Conservation (phyloP, 2,888 invertebrate genomes). For the Camptogramma bilineatum region DNA sequence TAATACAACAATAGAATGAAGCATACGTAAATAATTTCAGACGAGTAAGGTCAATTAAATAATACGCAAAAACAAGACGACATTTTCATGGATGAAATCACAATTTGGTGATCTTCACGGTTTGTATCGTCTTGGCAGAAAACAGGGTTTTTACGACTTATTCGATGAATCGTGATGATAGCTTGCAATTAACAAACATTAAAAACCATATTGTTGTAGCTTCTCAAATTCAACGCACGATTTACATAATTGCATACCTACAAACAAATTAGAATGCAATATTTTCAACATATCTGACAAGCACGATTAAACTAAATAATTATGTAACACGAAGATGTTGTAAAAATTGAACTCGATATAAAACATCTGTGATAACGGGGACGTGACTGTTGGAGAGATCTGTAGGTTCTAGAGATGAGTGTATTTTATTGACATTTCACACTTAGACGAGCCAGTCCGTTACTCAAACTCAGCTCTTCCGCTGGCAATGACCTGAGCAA, state of each 20-base stretch:
- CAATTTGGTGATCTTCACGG: slow-evolving; percentile 50
- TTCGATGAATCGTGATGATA: slow-evolving; percentile 27
- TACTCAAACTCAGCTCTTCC: slow-evolving; percentile 67
- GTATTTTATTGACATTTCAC: slow-evolving; percentile 67
- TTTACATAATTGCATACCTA: slow-evolving; percentile 40
- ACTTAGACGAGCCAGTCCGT: slow-evolving; percentile 63
- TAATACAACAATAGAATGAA: slow-evolving; percentile 61
- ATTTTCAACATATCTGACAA: slow-evolving; percentile 39
- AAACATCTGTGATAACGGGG: slow-evolving; percentile 31
- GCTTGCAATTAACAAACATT: slow-evolving; percentile 38
- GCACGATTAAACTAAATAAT: slow-evolving; percentile 31
- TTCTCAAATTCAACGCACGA: slow-evolving; percentile 39
- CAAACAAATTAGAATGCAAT: slow-evolving; percentile 39
- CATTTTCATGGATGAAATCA: slow-evolving; percentile 46
- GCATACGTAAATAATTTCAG: slow-evolving; percentile 60
- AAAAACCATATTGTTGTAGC: slow-evolving; percentile 20
- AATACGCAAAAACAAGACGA: slow-evolving; percentile 45
- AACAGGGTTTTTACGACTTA: slow-evolving; percentile 33
- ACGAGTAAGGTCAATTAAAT: slow-evolving; percentile 62
- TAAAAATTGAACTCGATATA: slow-evolving; percentile 37
- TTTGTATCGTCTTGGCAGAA: slow-evolving; percentile 26
- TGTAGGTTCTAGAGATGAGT: slow-evolving; percentile 30
- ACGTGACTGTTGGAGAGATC: slow-evolving; percentile 27
- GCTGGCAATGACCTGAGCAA: slow-evolving; percentile 73
- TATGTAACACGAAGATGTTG: slow-evolving; percentile 41